Conservation (phyloP, 2,888 invertebrate genomes). For the Mantis religiosa region DNA sequence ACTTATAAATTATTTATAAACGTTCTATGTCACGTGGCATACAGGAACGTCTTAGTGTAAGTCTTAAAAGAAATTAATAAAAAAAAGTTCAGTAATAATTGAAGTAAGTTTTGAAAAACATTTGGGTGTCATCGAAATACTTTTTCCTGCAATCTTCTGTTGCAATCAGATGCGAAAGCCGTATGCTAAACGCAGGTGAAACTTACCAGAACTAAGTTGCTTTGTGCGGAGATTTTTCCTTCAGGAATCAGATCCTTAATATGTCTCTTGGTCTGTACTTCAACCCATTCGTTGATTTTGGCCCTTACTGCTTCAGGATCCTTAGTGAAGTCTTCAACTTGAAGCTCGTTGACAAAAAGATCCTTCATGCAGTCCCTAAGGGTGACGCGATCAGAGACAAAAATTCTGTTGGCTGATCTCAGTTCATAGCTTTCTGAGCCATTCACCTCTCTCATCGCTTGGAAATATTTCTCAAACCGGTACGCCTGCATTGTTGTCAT, state of each 20-base stretch:
- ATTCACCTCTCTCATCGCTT: constrained; percentile 46
- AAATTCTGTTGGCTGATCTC: constrained; percentile 72
- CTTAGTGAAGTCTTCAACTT: constrained; percentile 54
- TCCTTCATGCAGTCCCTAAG: constrained; percentile 64
- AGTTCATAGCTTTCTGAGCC: constrained; percentile 65
- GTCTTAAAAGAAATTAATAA: too few relatives aligned
- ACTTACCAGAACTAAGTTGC: constrained; percentile 63
- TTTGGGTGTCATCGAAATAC: too few relatives aligned
- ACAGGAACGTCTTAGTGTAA: too few relatives aligned
- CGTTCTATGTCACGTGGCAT: too few relatives aligned
- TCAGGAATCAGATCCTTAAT: constrained; percentile 67
- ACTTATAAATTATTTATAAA: too few relatives aligned
- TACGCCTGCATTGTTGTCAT: constrained; percentile 68
- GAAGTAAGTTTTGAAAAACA: too few relatives aligned
- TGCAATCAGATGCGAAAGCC: too few relatives aligned
- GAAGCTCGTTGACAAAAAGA: constrained; percentile 51
- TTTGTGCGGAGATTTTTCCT: constrained; percentile 57
- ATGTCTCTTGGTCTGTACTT: constrained; percentile 67
- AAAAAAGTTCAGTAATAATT: too few relatives aligned
- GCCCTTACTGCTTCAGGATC: constrained; percentile 56
- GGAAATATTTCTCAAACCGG: constrained; percentile 62
- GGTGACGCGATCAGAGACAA: constrained; percentile 57
- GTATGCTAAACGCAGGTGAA: neutral
- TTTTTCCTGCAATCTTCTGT: too few relatives aligned
- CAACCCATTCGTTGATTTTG: constrained; percentile 75